Base-by-base conservation (phyloP, 2,113 vertebrate genomes). In the Notarius quadriscutis region DNA sequence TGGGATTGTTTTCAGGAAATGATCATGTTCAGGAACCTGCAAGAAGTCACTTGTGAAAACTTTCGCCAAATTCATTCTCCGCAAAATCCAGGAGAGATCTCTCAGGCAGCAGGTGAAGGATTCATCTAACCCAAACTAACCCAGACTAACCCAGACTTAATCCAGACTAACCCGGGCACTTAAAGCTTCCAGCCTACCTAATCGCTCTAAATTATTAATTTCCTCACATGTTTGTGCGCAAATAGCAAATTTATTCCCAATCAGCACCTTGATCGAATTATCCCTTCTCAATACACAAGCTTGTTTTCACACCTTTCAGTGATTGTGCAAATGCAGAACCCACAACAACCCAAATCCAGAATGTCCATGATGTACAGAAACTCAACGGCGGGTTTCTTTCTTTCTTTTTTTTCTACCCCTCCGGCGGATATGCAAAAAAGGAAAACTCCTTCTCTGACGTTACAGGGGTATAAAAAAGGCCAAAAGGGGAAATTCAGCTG, bases 251-350 rank as follows among this genome's bases (percentile, higher is more conserved):
- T 60, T 34, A 20, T 81, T 58, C 60, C 8, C 27, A 2, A 60
- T 81, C 79, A 81, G 3, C 55, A 97, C 93, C 94, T 95, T 97
- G 97, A 98, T 99, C 97, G 94, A 96, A 97, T 97, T 98, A 97
- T 69, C 63, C 22, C 96, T 97, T 95, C 94, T 94, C 95, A 97
- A 97, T 97, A 96, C 96, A 96, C 97, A 97, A 91, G 55, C 30
- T 91, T 93, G 91, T 91, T 92, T 90, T 93, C 94, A 89, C 94
- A 92, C 94, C 90, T 92, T 92, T 88, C 91, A 89, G 91, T 80
- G 92, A 41, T 81, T 65, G 62, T 53, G 41, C 81, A 51, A 5
- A 48, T 27, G 81, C 25, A 69, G 55, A 83, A 69, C 25, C 62
- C 63, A 41, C 48, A 11, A 69, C 74, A 75, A n/a, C 60, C 48